Evolutionary conservation across 2,797 vertebrate genomes (phyloP), one percentile per base, ranked within the genome.

Genomic region (Philypnodon macrostomus): DNA sequence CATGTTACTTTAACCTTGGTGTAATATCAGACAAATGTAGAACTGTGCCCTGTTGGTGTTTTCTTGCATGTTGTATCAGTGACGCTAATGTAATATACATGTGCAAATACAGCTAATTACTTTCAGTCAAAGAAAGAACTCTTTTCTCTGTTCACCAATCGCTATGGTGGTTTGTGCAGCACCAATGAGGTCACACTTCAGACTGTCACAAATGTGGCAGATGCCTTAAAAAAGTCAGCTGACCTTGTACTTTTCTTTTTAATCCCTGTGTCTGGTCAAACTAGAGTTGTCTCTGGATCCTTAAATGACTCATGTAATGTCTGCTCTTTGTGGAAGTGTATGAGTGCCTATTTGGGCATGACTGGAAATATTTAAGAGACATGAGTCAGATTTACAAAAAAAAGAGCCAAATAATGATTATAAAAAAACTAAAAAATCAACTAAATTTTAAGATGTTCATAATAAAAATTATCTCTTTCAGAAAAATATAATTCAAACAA

Each of bases 291-390:
- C n/a, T n/a, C n/a, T n/a, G n/a, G n/a, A n/a, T n/a, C n/a, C n/a
- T n/a, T n/a, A n/a, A 32, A 40, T 70, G 47, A 69, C 65, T 79
- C 75, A 72, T 27, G 10, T 57, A 45, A 12, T 8, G 21, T 75
- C 69, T 85, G 79, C 81, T 75, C 63, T 75, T 73, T 69, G 67
- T 75, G 77, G 82, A 79, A 73, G 66, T 55, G 77, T 78, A 79
- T 68, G 1, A 5, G n/a, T 35, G 74, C 21, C 39, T n/a, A n/a
- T n/a, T n/a, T n/a, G n/a, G 53, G 73, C 65, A 61, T 83, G 81
- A 83, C 81, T 84, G 84, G 85, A 85, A 87, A 75, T 47, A 39
- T 72, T 50, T 27, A 24, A 13, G 44, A 49, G 31, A 19, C 23
- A 60, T 80, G 69, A 83, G 33, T 83, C 68, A 78, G 7, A 64